Evolutionary conservation across 2,797 vertebrate species (phyloP), one percentile per base, ranked within the genome.

Genomic region (Tragopan temminckii): DNA sequence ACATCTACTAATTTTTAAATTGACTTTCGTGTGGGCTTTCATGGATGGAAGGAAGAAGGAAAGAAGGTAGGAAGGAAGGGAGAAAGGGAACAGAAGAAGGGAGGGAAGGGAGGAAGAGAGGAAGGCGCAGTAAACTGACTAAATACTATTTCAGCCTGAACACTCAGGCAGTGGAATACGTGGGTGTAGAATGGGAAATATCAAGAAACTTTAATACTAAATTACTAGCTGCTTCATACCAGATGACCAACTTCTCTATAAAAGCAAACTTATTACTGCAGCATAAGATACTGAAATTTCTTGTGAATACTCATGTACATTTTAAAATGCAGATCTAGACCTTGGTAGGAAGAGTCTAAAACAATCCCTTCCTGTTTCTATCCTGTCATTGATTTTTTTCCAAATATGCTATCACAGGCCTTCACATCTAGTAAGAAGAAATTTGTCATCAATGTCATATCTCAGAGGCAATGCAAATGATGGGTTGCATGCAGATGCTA

Each of bases 391-490:
- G 42, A 36, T 3, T 21, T 63, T 88, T 83, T 66, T 90, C 35
- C 35, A 68, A 31, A 42, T 29, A 38, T 5, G 33, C 2, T 24
- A 71, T 68, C 48, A 64, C 9, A 80, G 21, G 2, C 25, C 8
- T 90, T 78, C 27, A 71, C 61, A 66, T 72, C 40, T 67, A 27
- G 13, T 50, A 62, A 66, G 36, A 78, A 68, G 16, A 88, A 86
- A 66, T 69, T 13, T 86, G 9, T 63, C 55, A 76, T 72, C 63
- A 81, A 2, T 61, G 27, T 82, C 64, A 10, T 42, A 77, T 62
- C 29, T 74, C 46, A 85, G 77, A 88, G 61, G 15, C 43, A 88
- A 40, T 74, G n/a, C 15, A 80, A 76, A 93, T 70, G 19, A 71
- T 8, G 8, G 18, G 5, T 61, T 63, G 62, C 70, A 21, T 40